Evolutionary conservation across 2,113 vertebrate genomes (phyloP).

Genomic region (Callocephalon fimbriatum): DNA sequence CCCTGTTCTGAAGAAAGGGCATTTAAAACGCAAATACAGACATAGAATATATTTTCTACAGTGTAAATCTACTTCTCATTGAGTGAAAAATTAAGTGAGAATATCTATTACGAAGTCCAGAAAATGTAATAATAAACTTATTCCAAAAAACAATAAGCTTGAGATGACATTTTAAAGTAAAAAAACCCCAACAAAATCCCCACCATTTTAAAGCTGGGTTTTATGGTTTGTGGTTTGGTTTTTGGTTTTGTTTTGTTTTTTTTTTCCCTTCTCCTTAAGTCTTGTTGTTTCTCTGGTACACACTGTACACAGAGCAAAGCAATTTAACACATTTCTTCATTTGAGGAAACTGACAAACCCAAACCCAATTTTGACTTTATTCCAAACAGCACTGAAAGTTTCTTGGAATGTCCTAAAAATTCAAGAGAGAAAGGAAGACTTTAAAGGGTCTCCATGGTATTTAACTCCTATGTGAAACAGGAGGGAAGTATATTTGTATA

Average conservation of each 20-base stretch:
- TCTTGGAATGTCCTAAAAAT: background rate
- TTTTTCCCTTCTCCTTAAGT: background rate
- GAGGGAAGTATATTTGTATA: background rate
- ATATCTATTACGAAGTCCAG: background rate
- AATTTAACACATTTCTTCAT: background rate
- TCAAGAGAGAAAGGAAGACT: background rate
- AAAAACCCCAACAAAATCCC: rapidly evolving
- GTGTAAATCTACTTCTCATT: background rate
- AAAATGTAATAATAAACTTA: background rate
- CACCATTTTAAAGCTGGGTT: background rate
- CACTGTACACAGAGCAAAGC: background rate
- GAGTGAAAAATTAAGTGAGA: background rate
- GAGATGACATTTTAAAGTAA: background rate
- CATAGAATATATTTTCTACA: background rate
- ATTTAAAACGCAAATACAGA: background rate
- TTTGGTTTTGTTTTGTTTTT: too few relatives aligned
- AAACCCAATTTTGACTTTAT: background rate
- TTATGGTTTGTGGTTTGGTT: background rate
- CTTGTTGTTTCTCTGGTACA: background rate
- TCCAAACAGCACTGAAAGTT: background rate
- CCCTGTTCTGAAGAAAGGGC: background rate
- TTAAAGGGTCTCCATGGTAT: background rate
- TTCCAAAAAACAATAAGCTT: background rate
- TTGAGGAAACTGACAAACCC: background rate
- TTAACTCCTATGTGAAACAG: background rate